Conservation (phyloP, 2,113 vertebrate genomes). For the Mystacornis crossleyi region DNA sequence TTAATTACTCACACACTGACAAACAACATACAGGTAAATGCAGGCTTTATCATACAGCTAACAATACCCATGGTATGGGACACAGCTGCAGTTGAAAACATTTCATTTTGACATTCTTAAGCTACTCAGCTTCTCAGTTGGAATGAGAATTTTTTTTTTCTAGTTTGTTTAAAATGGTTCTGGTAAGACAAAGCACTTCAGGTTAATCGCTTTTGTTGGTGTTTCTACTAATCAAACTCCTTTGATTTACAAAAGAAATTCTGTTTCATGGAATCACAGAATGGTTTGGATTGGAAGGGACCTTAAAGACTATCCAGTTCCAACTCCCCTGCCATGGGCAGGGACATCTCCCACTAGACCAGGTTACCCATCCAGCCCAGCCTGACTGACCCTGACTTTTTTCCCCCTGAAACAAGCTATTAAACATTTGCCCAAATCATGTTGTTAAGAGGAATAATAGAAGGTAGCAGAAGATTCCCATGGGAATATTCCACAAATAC, state of each 20-base stretch:
- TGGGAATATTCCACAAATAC: background rate
- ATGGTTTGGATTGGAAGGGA: background rate
- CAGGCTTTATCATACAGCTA: background rate
- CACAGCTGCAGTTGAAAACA: background rate
- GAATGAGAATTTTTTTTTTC: background rate
- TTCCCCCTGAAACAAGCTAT: background rate
- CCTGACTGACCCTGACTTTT: background rate
- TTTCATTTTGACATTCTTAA: background rate
- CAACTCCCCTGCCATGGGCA: background rate
- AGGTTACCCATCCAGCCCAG: background rate
- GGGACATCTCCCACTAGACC: background rate
- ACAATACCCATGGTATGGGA: background rate
- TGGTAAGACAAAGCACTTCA: background rate
- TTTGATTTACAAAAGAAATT: background rate
- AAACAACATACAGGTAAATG: background rate
- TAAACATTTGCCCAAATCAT: background rate
- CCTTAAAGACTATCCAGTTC: background rate
- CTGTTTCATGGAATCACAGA: background rate
- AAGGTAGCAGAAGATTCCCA: background rate
- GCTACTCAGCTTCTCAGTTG: background rate
- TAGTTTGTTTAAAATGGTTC: background rate
- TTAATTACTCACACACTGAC: background rate
- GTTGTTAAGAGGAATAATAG: background rate
- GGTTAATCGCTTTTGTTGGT: rapidly evolving
- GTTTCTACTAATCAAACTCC: background rate